Base-by-base conservation (phyloP, 1,140 invertebrate species). In the Maconellicoccus hirsutus region DNA sequence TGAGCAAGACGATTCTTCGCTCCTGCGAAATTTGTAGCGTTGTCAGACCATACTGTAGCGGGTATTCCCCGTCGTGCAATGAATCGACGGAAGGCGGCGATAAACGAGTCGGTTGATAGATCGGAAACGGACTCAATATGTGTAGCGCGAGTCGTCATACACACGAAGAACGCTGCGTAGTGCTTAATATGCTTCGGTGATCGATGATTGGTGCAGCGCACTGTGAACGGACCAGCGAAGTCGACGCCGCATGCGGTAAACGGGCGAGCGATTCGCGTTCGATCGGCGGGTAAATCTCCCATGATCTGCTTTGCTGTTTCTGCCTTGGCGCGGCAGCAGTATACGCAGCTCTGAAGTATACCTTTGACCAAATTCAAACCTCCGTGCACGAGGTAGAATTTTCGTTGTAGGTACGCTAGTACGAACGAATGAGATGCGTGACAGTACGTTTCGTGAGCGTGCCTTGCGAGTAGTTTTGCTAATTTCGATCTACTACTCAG, bases 141-240 rank as follows among this genome's bases (percentile, higher is more conserved):
- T 22, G 81, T 71, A 1, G 79, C 81, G 66, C 76, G 77, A 1
- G 79, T 80, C 0, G 74, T 52, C n/a, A 81, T 77, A 70, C 80
- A 83, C 6, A 81, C 77, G 72, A 82, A 82, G 8, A 82, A 0
- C 22, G 74, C 76, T 12, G 81, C 70, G 72, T 81, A 82, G 2
- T 73, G 75, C 72, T 83, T 83, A 14, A 42, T 10, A 42, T 42
- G 39, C n/a, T 42, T 42, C 8, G n/a, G 8, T 10, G 39, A 42
- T 42, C 39, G 39, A 42, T 42, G 39, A 42, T 8, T n/a, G 7
- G 21, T 21, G n/a, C n/a, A 42, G 7, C 21, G 8, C 21, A 21
- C 8, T 10, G 22, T 63, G 21, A 63, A 16, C 22, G 61, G 8
- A 63, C 61, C 61, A 23, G 16, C 16, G 21, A 63, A 8, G 21